Evolutionary conservation across 1,140 invertebrate genomes (phyloP).

Genomic region (Pseudomyrmex flavicornis): DNA sequence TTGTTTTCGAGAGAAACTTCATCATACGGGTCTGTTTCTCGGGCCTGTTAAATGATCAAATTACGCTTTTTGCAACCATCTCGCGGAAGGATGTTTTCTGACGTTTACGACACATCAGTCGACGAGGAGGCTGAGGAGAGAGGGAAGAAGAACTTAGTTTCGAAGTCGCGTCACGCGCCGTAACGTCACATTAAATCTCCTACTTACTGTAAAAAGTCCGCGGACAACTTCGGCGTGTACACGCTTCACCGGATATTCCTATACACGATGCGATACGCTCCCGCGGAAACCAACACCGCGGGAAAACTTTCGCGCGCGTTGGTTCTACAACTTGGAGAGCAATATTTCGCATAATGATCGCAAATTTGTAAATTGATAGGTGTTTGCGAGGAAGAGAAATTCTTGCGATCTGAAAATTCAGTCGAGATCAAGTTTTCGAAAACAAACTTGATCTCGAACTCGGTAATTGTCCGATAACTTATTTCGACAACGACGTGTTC

Average conservation of each 20-base stretch:
- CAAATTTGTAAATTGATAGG: conserved; percentile 38
- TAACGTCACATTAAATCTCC: conserved; percentile 61
- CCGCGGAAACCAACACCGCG: conserved; percentile 8
- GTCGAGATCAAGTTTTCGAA: background rate
- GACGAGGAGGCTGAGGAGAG: no score
- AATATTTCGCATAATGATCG: conserved; percentile 34
- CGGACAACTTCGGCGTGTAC: conserved; percentile 41
- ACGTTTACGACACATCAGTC: conserved; percentile 64
- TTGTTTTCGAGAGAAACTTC: conserved; percentile 49
- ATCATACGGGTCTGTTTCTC: conserved; percentile 38
- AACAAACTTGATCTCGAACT: background rate
- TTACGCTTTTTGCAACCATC: conserved; percentile 65
- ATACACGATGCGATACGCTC: background rate
- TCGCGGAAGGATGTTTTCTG: conserved; percentile 67
- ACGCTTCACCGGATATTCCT: conserved; percentile 25
- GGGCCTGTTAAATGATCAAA: conserved; percentile 65
- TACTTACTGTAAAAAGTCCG: conserved; percentile 38
- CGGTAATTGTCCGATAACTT: background rate
- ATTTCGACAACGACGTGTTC: background rate
- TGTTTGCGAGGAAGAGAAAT: background rate
- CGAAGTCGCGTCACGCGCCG: conserved; percentile 48
- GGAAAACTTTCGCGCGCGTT: conserved; percentile 6
- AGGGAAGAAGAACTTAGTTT: conserved; percentile 46
- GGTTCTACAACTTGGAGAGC: background rate
- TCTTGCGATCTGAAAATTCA: background rate